Base-by-base conservation (phyloP, 2,888 invertebrate species). In the Spisula subtruncata region DNA sequence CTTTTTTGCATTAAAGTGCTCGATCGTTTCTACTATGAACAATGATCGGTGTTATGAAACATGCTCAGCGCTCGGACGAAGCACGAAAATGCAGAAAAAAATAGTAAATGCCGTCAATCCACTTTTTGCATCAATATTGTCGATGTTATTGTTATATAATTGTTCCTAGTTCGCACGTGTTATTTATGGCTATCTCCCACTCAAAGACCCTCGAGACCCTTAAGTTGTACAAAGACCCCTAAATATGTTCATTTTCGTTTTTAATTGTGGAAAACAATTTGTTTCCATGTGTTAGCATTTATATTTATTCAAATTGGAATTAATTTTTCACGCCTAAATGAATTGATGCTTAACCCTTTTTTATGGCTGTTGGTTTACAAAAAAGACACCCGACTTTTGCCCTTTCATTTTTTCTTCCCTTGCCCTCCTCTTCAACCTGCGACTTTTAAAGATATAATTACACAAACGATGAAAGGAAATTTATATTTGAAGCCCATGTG, bases 361-460 rank as follows among this genome's bases (percentile, higher is more conserved):
- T 48, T 41, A 80, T 80, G 85, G 80, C 10, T 80, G 51, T 35
- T 48, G 54, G 54, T 32, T 54, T 80, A 56, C 54, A 41, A 85
- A 85, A 85, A 85, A 32, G n/a, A 14, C 29, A 85, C 32, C 79
- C 25, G 35, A 32, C 79, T 29, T 25, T 54, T 79, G 56, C 51
- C 85, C 85, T 79, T 85, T 85, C 56, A 75, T 54, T 35, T 54
- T 48, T 54, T 75, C 35, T 32, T 71, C 16, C 2, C 12, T 81
- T 87, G 87, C 87, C 87, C 90, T 89, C 90, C 87, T 46, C 81
- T 25, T 81, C 20, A 79, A 87, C 87, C 84, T n/a, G 46, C 82
- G 82, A 90, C 90, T 87, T 87, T 87, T 12, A 56, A 87, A 32
- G 71, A 66, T 85, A 87, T 87, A 90, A 90, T 90, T 87, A 90